A percentile compares a stretch with the other conserved stretches of the same genome.
These are phyloP conservation scores for Epinephelus cyanopodus DNA, from an alignment of 2,113 vertebrate species.

Conservation along the genomic window DNA sequence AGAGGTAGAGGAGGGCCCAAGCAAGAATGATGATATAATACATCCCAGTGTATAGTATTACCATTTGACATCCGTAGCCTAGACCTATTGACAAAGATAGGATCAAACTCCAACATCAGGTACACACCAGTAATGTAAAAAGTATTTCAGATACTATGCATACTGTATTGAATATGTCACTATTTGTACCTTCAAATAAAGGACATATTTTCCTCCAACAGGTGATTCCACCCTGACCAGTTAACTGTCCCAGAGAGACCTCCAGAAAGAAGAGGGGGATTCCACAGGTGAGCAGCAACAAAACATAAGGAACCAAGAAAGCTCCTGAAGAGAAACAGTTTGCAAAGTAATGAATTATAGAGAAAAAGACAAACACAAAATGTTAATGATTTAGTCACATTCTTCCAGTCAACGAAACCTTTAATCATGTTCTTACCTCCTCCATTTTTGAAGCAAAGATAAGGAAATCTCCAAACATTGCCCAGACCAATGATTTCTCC, in stretches of 20 bases:
- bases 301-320: conserved; percentile 11
- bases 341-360: background rate
- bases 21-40: conserved; percentile 50
- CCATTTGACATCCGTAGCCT: background rate
- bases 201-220: conserved; percentile 33
- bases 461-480: conserved; percentile 53
- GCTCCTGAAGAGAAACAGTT: background rate
- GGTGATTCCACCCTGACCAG: conserved; percentile 23
- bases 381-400: background rate
- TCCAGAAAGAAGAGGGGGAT: too few relatives aligned
- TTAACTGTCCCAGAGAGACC: too few relatives aligned
- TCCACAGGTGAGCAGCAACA: too few relatives aligned
- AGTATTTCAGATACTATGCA: background rate
- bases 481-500: background rate
- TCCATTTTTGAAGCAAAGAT: conserved; percentile 58
- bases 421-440: conserved; percentile 20
- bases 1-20: background rate
- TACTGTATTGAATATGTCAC: background rate
- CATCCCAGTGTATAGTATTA: background rate
- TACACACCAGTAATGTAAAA: background rate
- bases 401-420: background rate
- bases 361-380: background rate
- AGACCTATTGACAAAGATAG: conserved; percentile 6
- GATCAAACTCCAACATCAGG: background rate
- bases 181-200: conserved; percentile 9